phyloP scores from a whole-genome alignment of 2,113 vertebrate species.

The Thalassarche chlororhynchos region DNA sequence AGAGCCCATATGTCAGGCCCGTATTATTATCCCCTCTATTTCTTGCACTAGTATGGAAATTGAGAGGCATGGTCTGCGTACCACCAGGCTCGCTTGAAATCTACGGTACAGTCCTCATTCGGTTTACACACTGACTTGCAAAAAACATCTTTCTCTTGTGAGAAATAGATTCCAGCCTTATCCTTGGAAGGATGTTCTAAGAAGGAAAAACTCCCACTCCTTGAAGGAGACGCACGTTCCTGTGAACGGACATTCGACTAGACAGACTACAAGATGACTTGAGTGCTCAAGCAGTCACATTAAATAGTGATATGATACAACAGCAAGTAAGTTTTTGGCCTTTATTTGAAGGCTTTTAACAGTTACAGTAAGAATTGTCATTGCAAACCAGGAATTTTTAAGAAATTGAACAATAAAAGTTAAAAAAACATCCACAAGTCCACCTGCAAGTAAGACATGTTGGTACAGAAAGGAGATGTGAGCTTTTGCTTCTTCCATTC shows the following conservation, averaged over 20 bases:
- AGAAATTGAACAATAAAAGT: slow-evolving; percentile 53
- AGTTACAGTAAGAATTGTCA: slow-evolving; percentile 72
- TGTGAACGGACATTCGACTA: not conserved
- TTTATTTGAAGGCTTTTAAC: slow-evolving; percentile 66
- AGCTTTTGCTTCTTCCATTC: not conserved
- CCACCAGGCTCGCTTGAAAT: not conserved
- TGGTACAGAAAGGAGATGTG: not conserved
- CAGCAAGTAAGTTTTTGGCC: not conserved
- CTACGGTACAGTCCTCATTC: accelerated
- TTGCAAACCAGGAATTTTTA: slow-evolving; percentile 40
- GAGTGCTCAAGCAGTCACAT: not conserved
- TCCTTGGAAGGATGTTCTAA: not conserved
- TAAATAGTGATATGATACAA: not conserved
- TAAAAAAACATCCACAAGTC: slow-evolving; percentile 42
- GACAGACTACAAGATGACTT: accelerated
- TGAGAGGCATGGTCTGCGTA: not conserved
- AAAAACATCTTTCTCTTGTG: not conserved
- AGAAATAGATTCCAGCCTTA: not conserved
- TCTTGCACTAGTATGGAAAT: not conserved
- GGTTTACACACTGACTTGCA: not conserved
- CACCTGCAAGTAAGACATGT: slow-evolving; percentile 41
- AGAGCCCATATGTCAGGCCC: accelerated
- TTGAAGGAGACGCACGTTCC: not conserved
- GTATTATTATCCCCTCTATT: accelerated
- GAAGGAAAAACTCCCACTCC: not conserved